These are phyloP conservation scores for Pachypsylla venusta DNA, from an alignment of 1,140 invertebrate genomes.

Conservation along the genomic window DNA sequence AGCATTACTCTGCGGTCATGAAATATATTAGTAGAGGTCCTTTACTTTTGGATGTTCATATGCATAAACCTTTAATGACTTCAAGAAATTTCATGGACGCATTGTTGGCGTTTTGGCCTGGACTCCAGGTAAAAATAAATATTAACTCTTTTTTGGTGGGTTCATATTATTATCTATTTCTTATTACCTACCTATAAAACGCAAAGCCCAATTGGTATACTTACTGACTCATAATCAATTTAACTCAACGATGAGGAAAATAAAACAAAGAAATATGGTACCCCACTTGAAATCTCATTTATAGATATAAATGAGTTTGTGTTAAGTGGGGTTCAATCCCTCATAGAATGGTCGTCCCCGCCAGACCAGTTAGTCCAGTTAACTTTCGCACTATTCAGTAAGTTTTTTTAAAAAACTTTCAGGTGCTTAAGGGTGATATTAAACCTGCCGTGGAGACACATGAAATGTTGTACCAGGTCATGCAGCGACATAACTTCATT, in stretches of 20 bases:
- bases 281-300: no score
- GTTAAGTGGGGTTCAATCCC: no score
- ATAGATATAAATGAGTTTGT: no score
- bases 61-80: conserved; percentile 91
- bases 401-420: no score
- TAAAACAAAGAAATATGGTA: no score
- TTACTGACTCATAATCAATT: no score
- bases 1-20: conserved; percentile 95
- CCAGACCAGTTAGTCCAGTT: no score
- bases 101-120: conserved; percentile 94
- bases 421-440: conserved; percentile 80
- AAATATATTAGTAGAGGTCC: conserved; percentile 93
- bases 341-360: no score
- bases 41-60: conserved; percentile 92
- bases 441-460: conserved; percentile 95
- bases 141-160: neutral
- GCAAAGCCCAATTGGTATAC: no score
- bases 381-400: no score
- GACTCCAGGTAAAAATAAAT: conserved; percentile 56
- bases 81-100: conserved; percentile 97
- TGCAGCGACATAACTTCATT: conserved; percentile 92
- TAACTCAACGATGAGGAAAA: no score
- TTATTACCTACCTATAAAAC: no score
- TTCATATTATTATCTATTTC: conserved; percentile 1
- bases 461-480: conserved; percentile 91